Evolutionary conservation across 2,888 invertebrate genomes (phyloP), one percentile per base, ranked within the genome.

Genomic region (Creontiades dilutus): DNA sequence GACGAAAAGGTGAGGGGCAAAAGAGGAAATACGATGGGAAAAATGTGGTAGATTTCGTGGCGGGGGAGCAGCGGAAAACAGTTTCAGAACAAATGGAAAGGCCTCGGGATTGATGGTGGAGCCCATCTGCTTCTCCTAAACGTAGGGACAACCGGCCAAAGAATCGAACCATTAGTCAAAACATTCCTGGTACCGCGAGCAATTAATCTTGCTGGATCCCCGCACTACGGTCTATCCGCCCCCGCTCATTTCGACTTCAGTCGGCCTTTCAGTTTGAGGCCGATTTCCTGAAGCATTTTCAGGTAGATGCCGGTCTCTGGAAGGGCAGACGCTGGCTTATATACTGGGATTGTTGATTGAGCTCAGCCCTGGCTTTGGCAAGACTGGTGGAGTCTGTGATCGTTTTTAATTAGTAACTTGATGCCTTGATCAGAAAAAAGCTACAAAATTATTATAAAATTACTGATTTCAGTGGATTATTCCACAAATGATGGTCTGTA

Each of bases 81-180:
- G 78, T 85, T 85, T 85, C 57, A 61, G 85, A 85, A 85, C 85
- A 85, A 85, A 85, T 85, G 85, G 57, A 57, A 85, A 85, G 55
- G 27, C n/a, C 27, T 13, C 57, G 55, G 85, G 85, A 85, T 85
- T 85, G 85, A 85, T 85, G 85, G 85, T 85, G 48, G 82, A 28
- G 61, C 52, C 55, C 55, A 85, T 85, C 85, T 85, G 85, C 57
- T 85, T 57, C 85, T 85, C 57, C 48, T 52, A 48, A 85, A 85
- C 85, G 55, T 52, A 85, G 85, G 85, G 85, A 85, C 85, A 85
- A 85, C 85, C 61, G 61, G n/a, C 89, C 89, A 81, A 89, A 89
- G 89, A 89, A 89, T 89, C 81, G 89, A 81, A 81, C 81, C 89
- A 89, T 89, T 89, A 89, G 89, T 89, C 89, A 89, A 89, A 89